phyloP scores from a whole-genome alignment of 2,888 invertebrate species.

The Rhagonycha lutea region DNA sequence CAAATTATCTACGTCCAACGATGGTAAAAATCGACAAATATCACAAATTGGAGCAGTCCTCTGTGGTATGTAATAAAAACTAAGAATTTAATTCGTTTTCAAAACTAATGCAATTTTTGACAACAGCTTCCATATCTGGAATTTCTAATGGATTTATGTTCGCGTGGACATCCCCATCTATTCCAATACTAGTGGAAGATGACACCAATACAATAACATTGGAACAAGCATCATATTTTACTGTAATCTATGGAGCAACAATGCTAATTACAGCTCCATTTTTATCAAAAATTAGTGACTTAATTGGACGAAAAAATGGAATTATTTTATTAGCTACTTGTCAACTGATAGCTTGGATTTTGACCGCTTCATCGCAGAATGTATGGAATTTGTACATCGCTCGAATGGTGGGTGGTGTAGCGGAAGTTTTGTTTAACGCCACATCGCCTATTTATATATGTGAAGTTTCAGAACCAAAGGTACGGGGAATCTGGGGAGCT shows the following conservation, averaged over 20 bases:
- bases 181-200: conserved; percentile 42
- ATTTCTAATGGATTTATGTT: conserved; percentile 38
- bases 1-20: too few species aligned
- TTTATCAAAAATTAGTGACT: conserved; percentile 26
- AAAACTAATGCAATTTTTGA: not conserved
- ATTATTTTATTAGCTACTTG: conserved; percentile 39
- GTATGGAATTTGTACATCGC: conserved; percentile 43
- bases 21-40: not conserved
- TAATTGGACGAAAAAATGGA: conserved; percentile 37
- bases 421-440: conserved; percentile 39
- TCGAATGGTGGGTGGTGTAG: conserved; percentile 40
- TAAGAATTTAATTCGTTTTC: not conserved
- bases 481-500: conserved; percentile 46
- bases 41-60: not conserved
- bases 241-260: conserved; percentile 32
- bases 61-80: not conserved
- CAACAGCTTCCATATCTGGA: not conserved
- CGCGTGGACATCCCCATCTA: conserved; percentile 48
- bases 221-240: conserved; percentile 35
- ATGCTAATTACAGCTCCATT: conserved; percentile 28
- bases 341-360: conserved; percentile 37
- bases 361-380: conserved; percentile 37
- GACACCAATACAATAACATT: conserved; percentile 35
- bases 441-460: conserved; percentile 40
- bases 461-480: conserved; percentile 43